Evolutionary conservation across 2,888 invertebrate species (phyloP).

Genomic region (Brachynemurus nebulosus): DNA sequence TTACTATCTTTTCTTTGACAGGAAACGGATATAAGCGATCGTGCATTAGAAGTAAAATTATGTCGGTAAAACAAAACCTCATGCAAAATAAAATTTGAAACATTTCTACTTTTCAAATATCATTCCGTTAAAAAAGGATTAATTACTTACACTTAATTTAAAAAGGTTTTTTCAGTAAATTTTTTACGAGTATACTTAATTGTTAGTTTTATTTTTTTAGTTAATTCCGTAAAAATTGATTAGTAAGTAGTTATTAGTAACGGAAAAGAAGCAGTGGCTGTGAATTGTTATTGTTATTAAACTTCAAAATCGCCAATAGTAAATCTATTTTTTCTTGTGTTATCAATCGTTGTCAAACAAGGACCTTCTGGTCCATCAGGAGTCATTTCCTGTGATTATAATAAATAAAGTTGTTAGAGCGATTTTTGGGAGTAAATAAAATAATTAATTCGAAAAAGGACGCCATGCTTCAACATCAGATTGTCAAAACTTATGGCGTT

Average conservation of each 20-base stretch:
- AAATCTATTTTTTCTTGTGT: constrained; percentile 40
- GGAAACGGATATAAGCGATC: too few relatives aligned
- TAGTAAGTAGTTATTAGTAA: too few relatives aligned
- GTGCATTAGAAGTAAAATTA: too few relatives aligned
- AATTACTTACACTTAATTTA: too few relatives aligned
- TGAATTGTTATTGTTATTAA: constrained; percentile 29
- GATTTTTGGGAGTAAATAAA: background rate
- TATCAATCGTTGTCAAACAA: constrained; percentile 29
- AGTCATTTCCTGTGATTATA: constrained; percentile 3
- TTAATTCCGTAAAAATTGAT: too few relatives aligned
- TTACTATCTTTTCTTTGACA: too few relatives aligned
- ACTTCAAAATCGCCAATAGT: constrained; percentile 69
- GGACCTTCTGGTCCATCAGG: constrained; percentile 30
- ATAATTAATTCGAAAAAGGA: background rate
- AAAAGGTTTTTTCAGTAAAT: too few relatives aligned
- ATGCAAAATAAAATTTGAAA: too few relatives aligned
- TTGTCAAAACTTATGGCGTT: constrained; percentile 3
- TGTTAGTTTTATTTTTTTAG: background rate
- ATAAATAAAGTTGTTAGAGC: background rate
- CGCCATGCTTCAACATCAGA: background rate
- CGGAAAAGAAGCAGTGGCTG: constrained; percentile 1
- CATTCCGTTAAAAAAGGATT: too few relatives aligned
- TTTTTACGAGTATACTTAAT: background rate
- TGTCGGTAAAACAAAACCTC: too few relatives aligned
- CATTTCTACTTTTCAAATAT: too few relatives aligned